Evolutionary conservation across 2,797 vertebrate species (phyloP), one percentile per base, ranked within the genome.

Genomic region (Cossypha niveicapilla): DNA sequence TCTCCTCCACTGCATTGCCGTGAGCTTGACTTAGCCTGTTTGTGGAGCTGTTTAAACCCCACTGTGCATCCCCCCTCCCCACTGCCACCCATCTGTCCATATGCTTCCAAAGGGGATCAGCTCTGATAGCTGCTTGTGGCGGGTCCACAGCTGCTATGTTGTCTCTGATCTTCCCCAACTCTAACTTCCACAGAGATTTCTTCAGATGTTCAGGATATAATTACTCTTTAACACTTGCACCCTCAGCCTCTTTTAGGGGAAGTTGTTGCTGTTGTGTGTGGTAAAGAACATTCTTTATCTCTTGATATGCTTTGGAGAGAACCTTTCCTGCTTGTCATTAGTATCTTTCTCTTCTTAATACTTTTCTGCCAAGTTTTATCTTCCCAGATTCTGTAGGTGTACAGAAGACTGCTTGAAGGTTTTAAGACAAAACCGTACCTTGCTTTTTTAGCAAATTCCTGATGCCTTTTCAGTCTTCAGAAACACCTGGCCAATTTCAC

Each of bases 71-170:
- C 6, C 14, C 14, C 14, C 9, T 3, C 50, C 50, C 51, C 17
- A 19, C 23, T 68, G 23, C 23, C 34, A 44, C 58, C 25, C 28
- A 5, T 25, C 50, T 68, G 42, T 65, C 30, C 4, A 4, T 57
- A 3, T 25, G 12, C 25, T 79, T 92, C 34, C 47, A 22, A 54
- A 71, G 47, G 19, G 32, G 14, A 51, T 27, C 18, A n/a, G 37
- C 25, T 42, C 47, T 74, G 39, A 22, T 7, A 8, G 15, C 18
- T 75, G 34, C 61, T 78, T 0, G 0, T n/a, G 28, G 24, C 3
- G 28, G 58, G 24, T 71, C 65, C 51, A 56, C 13, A 27, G 10
- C 24, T 4, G 7, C 16, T 42, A 3, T 51, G 45, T 8, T 51
- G 17, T 42, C 54, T 48, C 35, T 58, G 44, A 44, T 39, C 22